Evolutionary conservation across 2,797 vertebrate genomes (phyloP).

Genomic region (Oophaga sylvatica): DNA sequence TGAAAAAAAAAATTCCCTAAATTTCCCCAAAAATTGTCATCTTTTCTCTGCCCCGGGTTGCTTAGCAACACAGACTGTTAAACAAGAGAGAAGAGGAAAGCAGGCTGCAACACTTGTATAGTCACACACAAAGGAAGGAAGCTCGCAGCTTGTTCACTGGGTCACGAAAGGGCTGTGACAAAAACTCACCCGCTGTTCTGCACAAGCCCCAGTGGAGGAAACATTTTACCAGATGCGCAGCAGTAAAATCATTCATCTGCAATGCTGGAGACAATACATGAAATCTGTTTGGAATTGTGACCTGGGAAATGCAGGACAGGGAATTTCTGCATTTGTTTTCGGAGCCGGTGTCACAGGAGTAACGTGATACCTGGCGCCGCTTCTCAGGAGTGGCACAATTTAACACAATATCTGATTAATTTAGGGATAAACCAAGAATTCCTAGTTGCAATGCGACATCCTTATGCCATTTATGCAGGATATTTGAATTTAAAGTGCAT

Average conservation of each 20-base stretch:
- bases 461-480: no score
- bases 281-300: background rate
- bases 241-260: slow-evolving; percentile 8
- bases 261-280: background rate
- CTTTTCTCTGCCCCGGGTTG: slow-evolving; percentile 2
- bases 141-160: background rate
- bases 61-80: slow-evolving; percentile 48
- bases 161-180: slow-evolving; percentile 18
- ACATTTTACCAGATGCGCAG: background rate
- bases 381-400: background rate
- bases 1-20: background rate
- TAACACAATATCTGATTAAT: no score
- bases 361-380: background rate
- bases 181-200: slow-evolving; percentile 40
- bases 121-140: slow-evolving; percentile 35
- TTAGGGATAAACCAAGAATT: no score
- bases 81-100: slow-evolving; percentile 18
- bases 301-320: background rate
- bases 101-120: slow-evolving; percentile 22
- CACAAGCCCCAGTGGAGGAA: background rate
- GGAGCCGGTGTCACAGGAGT: background rate
- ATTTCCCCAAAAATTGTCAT: background rate
- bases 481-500: no score
- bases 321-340: background rate
- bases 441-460: no score